These are phyloP conservation scores for Temnothorax nylanderi DNA, from an alignment of 1,140 invertebrate genomes.

Conservation along the genomic window DNA sequence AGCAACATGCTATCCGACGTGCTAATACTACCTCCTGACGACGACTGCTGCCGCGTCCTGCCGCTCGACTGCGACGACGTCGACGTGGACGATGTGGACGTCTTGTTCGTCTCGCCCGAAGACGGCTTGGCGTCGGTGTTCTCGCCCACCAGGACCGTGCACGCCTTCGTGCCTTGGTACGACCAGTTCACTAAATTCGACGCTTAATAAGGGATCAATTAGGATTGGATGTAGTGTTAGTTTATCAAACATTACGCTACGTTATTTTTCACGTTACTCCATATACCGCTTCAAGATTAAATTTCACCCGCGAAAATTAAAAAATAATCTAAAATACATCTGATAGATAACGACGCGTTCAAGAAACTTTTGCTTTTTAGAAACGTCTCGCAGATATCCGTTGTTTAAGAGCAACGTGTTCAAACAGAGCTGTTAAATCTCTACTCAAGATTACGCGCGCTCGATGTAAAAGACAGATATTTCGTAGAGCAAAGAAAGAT, in stretches of 20 bases:
- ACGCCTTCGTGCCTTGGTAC: slow-evolving; percentile 92
- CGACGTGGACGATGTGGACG: slow-evolving; percentile 86
- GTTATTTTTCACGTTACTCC: background rate
- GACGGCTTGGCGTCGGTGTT: slow-evolving; percentile 89
- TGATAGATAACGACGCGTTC: background rate
- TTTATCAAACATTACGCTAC: background rate
- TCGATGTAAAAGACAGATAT: background rate
- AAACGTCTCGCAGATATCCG: background rate
- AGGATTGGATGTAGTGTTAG: slow-evolving; percentile 14
- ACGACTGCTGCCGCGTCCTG: slow-evolving; percentile 85
- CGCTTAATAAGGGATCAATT: slow-evolving; percentile 82
- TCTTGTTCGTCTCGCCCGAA: slow-evolving; percentile 87
- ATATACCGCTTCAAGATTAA: background rate
- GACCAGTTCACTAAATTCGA: slow-evolving; percentile 93
- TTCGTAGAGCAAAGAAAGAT: slow-evolving; percentile 25
- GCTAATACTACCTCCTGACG: slow-evolving; percentile 90
- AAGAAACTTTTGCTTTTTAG: background rate
- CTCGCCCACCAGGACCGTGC: slow-evolving; percentile 93
- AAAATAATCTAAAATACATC: background rate
- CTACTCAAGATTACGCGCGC: background rate
- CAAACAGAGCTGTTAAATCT: background rate
- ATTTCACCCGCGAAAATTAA: background rate
- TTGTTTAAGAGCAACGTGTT: background rate
- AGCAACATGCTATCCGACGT: slow-evolving; percentile 72
- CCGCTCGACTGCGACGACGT: slow-evolving; percentile 86